Conservation (phyloP, 2,888 invertebrate genomes). For the Mythimna loreyi region DNA sequence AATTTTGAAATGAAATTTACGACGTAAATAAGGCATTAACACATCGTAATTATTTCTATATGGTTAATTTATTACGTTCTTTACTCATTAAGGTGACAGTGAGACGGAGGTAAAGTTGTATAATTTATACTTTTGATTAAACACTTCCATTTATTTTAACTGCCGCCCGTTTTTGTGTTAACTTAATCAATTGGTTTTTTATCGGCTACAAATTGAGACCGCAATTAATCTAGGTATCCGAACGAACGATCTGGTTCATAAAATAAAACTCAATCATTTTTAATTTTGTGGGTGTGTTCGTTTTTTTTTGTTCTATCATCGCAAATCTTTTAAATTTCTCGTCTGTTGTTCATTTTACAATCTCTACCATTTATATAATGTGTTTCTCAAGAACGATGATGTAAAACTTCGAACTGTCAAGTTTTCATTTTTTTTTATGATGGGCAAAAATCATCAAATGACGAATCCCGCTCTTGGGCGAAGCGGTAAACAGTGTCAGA, state of each 20-base stretch:
- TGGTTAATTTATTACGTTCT: slow-evolving; percentile 32
- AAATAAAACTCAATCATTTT: slow-evolving; percentile 33
- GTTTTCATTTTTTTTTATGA: no score
- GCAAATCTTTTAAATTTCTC: slow-evolving; percentile 10
- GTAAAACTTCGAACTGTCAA: no score
- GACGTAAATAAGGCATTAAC: slow-evolving; percentile 20
- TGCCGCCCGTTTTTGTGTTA: slow-evolving; percentile 49
- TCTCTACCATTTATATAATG: no score
- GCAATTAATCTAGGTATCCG: slow-evolving; percentile 48
- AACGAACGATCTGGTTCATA: slow-evolving; percentile 21
- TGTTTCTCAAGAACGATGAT: no score
- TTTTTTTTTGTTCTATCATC: slow-evolving; percentile 3
- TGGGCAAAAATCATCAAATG: no score
- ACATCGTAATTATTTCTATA: slow-evolving; percentile 17
- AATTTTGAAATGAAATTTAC: slow-evolving; percentile 4
- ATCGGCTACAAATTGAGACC: slow-evolving; percentile 50
- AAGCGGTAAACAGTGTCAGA: no score
- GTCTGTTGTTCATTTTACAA: not conserved
- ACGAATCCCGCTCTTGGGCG: no score
- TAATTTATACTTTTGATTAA: slow-evolving; percentile 53
- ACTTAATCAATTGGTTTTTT: slow-evolving; percentile 59
- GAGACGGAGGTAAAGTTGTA: slow-evolving; percentile 22
- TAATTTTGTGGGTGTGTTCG: slow-evolving; percentile 14
- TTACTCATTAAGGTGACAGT: slow-evolving; percentile 29
- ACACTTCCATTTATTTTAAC: slow-evolving; percentile 43